Evolutionary conservation across 2,888 invertebrate species (phyloP), one percentile per base, ranked within the genome.

Genomic region (Luperina nickerlii): DNA sequence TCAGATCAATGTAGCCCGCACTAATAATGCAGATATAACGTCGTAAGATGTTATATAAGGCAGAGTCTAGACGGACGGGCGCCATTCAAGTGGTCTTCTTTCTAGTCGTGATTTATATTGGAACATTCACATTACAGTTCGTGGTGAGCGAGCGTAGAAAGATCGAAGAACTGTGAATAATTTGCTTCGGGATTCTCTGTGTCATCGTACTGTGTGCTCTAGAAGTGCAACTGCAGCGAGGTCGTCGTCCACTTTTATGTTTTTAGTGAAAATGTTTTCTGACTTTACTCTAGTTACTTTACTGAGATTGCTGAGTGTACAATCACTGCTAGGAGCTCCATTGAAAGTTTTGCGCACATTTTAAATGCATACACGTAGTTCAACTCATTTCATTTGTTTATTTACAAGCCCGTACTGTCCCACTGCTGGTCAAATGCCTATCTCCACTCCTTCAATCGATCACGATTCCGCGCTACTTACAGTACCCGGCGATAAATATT

Each of bases 61-160:
- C 42, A 18, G 11, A 32, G 86, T 81, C 88, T 87, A 90, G 90
- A 90, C 90, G 3, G 18, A 68, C 45, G 69, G 90, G 86, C 89
- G 89, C 88, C 89, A 66, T 42, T 77, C 68, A 68, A 70, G 68
- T 74, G 32, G 57, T 73, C 57, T 73, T 74, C 66, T 82, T 78
- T 63, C 71, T 67, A n/a, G 72, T 42, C 76, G 68, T 80, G 79
- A 87, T 86, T 81, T 79, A 76, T 81, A 78, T 75, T 75, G 45
- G 68, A 60, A 60, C 54, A 42, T 74, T 74, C 68, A 66, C 54
- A 42, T 71, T 74, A 74, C 24, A 5, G 69, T 65, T 60, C 20
- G 67, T 63, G 67, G 63, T 48, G 73, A 54, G 24, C 42, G 13
- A 60, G 38, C 54, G 27, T 24, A 63, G 65, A 71, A 62, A 82